Percentiles rank a stretch among this genome's conserved stretches.
Conservation (phyloP, 2,113 vertebrate species). For the Ictalurus furcatus region DNA sequence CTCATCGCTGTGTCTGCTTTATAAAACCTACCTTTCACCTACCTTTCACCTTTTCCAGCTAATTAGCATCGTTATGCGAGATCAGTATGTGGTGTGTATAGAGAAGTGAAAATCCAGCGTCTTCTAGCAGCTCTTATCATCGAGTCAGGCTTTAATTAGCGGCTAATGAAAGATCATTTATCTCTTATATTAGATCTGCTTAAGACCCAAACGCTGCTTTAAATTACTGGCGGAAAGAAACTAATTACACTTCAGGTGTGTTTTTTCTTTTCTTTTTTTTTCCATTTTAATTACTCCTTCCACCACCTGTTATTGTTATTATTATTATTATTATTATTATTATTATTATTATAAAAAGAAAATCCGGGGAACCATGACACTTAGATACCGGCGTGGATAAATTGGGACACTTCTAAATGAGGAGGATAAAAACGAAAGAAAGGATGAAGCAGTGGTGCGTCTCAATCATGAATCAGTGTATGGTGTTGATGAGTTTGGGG, state of each 20-base stretch:
- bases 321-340: too few relatives aligned
- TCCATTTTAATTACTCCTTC: background rate
- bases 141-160: slow-evolving; percentile 7
- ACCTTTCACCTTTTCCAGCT: background rate
- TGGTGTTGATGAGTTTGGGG: too few relatives aligned
- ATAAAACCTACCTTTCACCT: background rate
- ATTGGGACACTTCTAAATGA: background rate
- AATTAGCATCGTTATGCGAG: background rate
- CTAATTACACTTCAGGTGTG: background rate
- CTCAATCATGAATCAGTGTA: too few relatives aligned
- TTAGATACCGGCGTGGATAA: background rate
- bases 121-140: background rate
- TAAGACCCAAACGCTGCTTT: background rate
- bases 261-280: background rate
- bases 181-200: background rate
- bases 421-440: background rate
- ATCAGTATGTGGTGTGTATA: background rate
- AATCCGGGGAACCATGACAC: background rate
- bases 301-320: background rate
- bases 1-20: background rate
- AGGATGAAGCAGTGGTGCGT: background rate
- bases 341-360: too few relatives aligned
- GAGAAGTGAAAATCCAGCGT: background rate
- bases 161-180: background rate
- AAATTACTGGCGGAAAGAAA: background rate